Evolutionary conservation across 2,113 vertebrate genomes (phyloP).

Genomic region (Albula glossodonta): DNA sequence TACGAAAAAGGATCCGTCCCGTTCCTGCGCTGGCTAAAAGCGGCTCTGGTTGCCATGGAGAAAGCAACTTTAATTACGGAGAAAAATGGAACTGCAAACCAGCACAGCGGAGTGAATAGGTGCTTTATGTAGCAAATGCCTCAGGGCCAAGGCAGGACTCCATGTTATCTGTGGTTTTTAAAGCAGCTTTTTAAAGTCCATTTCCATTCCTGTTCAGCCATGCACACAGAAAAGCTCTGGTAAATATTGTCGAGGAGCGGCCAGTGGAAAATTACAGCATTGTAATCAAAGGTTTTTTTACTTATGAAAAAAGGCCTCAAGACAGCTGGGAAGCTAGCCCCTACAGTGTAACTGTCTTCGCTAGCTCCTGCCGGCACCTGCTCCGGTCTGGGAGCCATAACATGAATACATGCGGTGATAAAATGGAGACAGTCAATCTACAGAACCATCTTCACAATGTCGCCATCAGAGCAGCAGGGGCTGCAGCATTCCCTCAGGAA

Average conservation of each 20-base stretch:
- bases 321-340: not conserved
- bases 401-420: not conserved
- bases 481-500: not conserved
- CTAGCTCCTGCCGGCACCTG: not conserved
- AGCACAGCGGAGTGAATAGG: not conserved
- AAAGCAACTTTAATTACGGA: not conserved
- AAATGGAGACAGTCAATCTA: not conserved
- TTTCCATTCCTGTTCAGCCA: not conserved
- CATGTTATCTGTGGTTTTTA: not conserved
- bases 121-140: conserved; percentile 3
- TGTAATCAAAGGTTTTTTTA: not conserved
- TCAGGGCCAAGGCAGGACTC: not conserved
- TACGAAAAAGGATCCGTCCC: not conserved
- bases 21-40: not conserved
- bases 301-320: not conserved
- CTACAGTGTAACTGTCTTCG: not conserved
- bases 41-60: conserved; percentile 20
- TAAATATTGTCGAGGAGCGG: not conserved
- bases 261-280: not conserved
- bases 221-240: not conserved
- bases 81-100: not conserved
- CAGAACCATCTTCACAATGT: not conserved
- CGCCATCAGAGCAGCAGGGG: not conserved
- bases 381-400: not conserved
- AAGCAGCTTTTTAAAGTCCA: not conserved